Base-by-base conservation (phyloP, 2,888 invertebrate species). In the Eristalinus sepulchralis region DNA sequence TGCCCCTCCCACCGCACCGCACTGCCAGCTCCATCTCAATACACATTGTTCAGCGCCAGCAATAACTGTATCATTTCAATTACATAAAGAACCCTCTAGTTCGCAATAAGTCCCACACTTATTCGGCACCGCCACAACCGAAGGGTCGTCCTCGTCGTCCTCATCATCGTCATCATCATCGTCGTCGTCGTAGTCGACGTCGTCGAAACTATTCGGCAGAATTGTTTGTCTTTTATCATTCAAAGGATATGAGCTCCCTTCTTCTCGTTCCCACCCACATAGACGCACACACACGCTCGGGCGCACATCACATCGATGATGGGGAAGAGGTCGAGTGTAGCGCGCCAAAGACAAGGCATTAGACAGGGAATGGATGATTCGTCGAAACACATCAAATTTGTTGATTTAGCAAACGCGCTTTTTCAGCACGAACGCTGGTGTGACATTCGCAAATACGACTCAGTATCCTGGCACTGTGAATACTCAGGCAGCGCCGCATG, bases 321-420 rank as follows among this genome's bases (percentile, higher is more conserved):
- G 39, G 6, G 8, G 17, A 5, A 17, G 47, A 47, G 3, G 47
- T n/a, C 13, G 17, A 17, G 17, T 17, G 47, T 17, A 47, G 17
- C 47, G 47, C 34, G 39, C 39, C 63, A 82, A 63, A 63, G 72
- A 68, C 82, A 67, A 82, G 53, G 73, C 53, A 55, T 70, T 75
- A 77, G 73, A 73, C 77, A 83, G 70, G 78, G 66, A 79, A 78
- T 86, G 55, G 78, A 82, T 72, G 77, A 83, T 86, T 86, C 71
- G 70, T 64, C 60, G 62, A 73, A 83, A 75, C 75, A 68, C 77
- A 78, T 86, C 73, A 86, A 86, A 75, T 86, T 86, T 86, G 78
- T 83, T 86, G 83, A 83, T 86, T 79, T 83, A 83, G 70, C 86
- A 75, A 86, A 86, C 83, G 78, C 86, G 78, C 83, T 83, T 86